Evolutionary conservation across 2,113 vertebrate genomes (phyloP), one percentile per base, ranked within the genome.

Genomic region (Lampris megalopsis): DNA sequence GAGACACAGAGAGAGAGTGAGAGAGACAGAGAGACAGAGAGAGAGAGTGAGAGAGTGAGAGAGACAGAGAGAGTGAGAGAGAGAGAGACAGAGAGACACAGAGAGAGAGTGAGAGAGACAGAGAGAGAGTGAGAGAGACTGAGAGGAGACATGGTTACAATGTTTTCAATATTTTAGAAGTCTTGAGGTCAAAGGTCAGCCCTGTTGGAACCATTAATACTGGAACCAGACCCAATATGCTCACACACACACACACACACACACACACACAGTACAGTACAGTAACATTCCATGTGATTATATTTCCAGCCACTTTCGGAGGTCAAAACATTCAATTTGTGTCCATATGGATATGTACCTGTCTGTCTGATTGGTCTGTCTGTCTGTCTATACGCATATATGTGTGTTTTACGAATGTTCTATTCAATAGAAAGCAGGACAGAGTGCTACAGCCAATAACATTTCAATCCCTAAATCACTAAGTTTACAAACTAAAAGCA

Each of bases 181-280:
- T 84, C 79, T 60, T 9, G 9, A 74, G 61, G 85, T 77, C 64
- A 85, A 79, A 90, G 85, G 85, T 86, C 72, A 74, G 63, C 36
- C 82, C 89, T 83, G 82, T 60, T 79, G 71, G 67, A 86, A 71
- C 68, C 73, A 76, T 89, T 86, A 82, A 77, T 74, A 66, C 70
- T 5, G 10, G 24, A 24, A 24, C 58, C 36, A 7, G 52, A 3
- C 68, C 9, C 54, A 24, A 24, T 24, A 45, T 48, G 63, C 11
- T 63, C 63, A 40, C 36, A 45, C 62, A 65, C 1, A 80, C 86
- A 81, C 62, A 66, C 43, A 63, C 5, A 66, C 63, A 74, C 45
- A 52, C 72, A 74, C 43, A 68, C 56, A 57, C 58, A n/a, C 38
- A 38, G 50, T 52, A n/a, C 24, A 24, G 24, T 24, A 24, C 24